Conservation (phyloP, 1,140 invertebrate genomes). For the Planococcus citri region DNA sequence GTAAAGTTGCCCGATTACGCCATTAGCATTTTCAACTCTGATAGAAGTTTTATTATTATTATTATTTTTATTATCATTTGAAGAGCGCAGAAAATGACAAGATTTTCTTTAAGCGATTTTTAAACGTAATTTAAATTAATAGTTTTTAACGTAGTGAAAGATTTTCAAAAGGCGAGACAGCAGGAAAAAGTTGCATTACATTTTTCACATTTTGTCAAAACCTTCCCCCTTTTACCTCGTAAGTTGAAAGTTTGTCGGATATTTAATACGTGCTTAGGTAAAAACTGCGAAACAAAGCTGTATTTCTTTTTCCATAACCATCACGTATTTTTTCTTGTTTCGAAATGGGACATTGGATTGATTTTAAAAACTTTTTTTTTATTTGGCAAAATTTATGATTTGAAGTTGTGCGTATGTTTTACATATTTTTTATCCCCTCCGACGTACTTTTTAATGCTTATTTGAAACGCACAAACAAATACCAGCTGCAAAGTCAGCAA, state of each 20-base stretch:
- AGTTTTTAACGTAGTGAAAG: background rate
- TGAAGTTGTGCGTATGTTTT: conserved; percentile 2
- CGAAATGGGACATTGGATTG: background rate
- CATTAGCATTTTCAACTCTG: conserved; percentile 3
- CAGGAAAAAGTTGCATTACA: background rate
- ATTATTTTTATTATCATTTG: too few species aligned
- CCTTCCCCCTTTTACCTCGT: background rate
- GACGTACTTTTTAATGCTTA: background rate
- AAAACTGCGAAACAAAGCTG: background rate
- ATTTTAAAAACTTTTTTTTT: conserved; percentile 1
- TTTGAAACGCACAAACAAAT: background rate
- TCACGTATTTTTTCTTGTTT: conserved; percentile 1
- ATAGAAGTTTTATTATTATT: background rate
- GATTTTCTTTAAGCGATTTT: background rate
- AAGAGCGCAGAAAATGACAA: background rate
- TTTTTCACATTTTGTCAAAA: background rate
- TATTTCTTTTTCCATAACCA: background rate
- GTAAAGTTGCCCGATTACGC: background rate
- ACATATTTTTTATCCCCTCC: background rate
- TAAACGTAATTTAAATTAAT: conserved; percentile 1
- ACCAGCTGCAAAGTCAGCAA: background rate
- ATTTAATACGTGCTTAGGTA: background rate
- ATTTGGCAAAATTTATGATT: background rate
- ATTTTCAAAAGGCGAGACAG: background rate
- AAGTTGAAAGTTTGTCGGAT: background rate